phyloP scores from a whole-genome alignment of 2,113 vertebrate species.

The Pygoscelis adeliae region DNA sequence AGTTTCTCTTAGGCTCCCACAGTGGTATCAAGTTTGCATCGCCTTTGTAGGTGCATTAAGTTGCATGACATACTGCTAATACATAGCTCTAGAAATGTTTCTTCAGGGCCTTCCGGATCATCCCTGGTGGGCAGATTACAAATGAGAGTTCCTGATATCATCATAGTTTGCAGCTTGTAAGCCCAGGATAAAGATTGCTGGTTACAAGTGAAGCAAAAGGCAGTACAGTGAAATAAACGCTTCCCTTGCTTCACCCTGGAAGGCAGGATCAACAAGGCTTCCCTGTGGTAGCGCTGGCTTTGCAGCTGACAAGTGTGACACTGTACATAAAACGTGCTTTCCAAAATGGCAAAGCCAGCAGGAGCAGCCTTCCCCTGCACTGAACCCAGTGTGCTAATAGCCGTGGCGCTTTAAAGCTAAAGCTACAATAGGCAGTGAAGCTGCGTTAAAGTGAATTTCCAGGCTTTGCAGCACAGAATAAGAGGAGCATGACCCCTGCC shows the following conservation, averaged over 20 bases:
- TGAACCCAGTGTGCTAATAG: neutral
- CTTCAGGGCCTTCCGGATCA: neutral
- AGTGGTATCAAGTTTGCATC: neutral
- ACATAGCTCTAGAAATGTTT: neutral
- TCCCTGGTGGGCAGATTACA: neutral
- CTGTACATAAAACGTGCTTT: neutral
- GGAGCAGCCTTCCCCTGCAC: neutral
- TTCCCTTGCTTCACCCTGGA: neutral
- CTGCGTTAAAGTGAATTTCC: neutral
- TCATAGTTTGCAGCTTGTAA: neutral
- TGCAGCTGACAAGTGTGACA: conserved; percentile 2
- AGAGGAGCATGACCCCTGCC: fast-evolving
- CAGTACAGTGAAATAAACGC: neutral
- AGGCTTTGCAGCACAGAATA: too few species aligned
- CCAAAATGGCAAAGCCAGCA: neutral
- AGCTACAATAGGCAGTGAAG: neutral
- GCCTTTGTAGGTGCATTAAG: neutral
- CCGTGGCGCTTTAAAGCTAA: neutral
- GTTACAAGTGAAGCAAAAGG: neutral
- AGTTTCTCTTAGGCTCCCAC: neutral
- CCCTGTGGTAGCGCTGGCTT: neutral
- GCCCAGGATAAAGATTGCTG: neutral
- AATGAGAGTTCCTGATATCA: neutral
- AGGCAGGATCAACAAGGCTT: conserved; percentile 30
- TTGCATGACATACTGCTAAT: neutral